A percentile compares a stretch with the other conserved stretches of the same genome.
These are phyloP conservation scores for Acanthosepion lycidas DNA, from an alignment of 2,888 invertebrate genomes.

Conservation along the genomic window DNA sequence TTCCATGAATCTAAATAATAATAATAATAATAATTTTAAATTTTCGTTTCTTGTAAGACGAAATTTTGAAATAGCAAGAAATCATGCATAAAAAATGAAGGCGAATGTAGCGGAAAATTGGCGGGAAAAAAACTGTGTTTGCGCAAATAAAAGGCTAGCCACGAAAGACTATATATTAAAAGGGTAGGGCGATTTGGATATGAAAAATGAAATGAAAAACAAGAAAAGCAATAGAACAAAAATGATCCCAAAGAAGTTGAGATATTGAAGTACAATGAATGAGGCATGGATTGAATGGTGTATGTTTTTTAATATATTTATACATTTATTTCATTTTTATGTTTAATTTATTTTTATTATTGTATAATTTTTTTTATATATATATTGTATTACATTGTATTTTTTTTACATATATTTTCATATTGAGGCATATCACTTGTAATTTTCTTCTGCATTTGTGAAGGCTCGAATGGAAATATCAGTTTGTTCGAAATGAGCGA, in stretches of 20 bases:
- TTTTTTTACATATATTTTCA: not conserved
- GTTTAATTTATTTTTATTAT: not conserved
- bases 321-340: not conserved
- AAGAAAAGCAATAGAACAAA: not conserved
- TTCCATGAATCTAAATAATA: too few relatives aligned
- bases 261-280: not conserved
- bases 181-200: not conserved
- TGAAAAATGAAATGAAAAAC: not conserved
- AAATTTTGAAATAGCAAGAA: not conserved
- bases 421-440: not conserved
- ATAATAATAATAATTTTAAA: not conserved
- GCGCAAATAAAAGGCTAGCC: constrained; percentile 23
- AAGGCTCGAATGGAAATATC: not conserved
- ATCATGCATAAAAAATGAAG: not conserved
- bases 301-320: not conserved
- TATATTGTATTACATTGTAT: too few relatives aligned
- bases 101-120: constrained; percentile 18
- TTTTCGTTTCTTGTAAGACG: not conserved
- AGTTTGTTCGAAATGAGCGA: not conserved
- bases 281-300: not conserved
- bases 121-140: not conserved
- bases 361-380: not conserved
- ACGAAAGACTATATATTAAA: not conserved
- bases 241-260: not conserved
- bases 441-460: not conserved